Base-by-base conservation (phyloP, 2,888 invertebrate species). In the Yponomeuta malinellus region DNA sequence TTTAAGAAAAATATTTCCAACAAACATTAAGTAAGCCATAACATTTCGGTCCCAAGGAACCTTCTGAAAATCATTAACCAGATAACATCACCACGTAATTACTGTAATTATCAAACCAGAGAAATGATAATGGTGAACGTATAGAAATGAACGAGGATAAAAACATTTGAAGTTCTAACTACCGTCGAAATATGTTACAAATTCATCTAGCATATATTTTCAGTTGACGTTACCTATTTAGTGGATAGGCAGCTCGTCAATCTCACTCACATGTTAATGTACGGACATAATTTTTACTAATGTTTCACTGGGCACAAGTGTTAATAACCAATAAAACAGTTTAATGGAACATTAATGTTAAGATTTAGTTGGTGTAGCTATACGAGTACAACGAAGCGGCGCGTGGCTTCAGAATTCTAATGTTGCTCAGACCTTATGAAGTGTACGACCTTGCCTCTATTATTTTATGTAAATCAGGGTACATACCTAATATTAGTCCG, bases 301-400 rank as follows among this genome's bases (percentile, higher is more conserved):
- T 88, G 89, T 88, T 90, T 83, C 84, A 88, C 88, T 86, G 85
- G 89, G 84, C 85, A 88, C 89, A 92, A 82, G 89, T 92, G 90
- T 92, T 92, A 91, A 92, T 92, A 90, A 87, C 89, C 87, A 90
- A 92, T 92, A 92, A 92, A 92, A 90, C 80, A 74, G 81, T 86
- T 90, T 91, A 90, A 89, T 90, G 89, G 90, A 86, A 86, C 90
- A 90, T 92, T 90, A 92, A 92, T 89, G 87, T 86, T 83, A 83
- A 88, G 90, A 92, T 92, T 91, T 90, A 92, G 87, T 88, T 86
- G 87, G 86, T 84, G 87, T 86, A 87, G 85, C 84, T 84, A 84
- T 83, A 82, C 81, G 84, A 85, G 86, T 59, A 12, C 10, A 5
- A 85, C 10, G 43, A n/a, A 48, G 63, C 87, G 86, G 80, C 83